Base-by-base conservation (phyloP, 2,113 vertebrate genomes). In the Eudyptes chrysolophus region DNA sequence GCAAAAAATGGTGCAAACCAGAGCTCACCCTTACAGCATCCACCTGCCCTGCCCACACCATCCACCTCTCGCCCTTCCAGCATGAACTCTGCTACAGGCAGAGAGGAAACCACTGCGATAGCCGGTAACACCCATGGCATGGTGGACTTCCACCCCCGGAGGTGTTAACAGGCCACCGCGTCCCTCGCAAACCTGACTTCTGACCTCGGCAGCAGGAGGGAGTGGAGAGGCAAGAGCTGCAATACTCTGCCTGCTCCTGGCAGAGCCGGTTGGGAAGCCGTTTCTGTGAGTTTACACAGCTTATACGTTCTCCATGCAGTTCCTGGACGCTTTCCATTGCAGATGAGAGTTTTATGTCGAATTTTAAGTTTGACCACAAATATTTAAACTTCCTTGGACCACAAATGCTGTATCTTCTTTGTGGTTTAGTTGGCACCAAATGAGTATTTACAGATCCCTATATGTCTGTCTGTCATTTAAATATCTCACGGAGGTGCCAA, bases 291-390 rank as follows among this genome's bases (percentile, higher is more conserved):
- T 92, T 95, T 89, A 95, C 84, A 94, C 78, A 97, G 96, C 95
- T 96, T 96, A 94, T 94, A 98, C 32, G 1, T 92, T 90, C 96
- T 98, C 95, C 84, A 92, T 95, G 95, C 90, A 97, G 86, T 94
- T 98, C 98, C 97, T 98, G 97, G 98, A 97, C 8, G 87, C 83
- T 58, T 97, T 97, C 98, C 97, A 98, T 51, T 3, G 58, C 93
- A 98, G 96, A 98, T 97, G 97, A 98, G 97, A 98, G 93, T 98
- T 98, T 97, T 98, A 98, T 97, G 97, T 98, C 90, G 97, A 98
- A 98, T 97, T 98, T 97, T 97, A 98, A 98, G 95, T 97, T 98
- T 96, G 97, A 98, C 98, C 98, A 98, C 98, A 98, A 98, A 98
- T 98, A 98, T 98, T 98, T 98, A 98, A 98, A 98, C 97, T 97